phyloP scores from a whole-genome alignment of 2,797 vertebrate genomes.

The Neostethus bicornis region DNA sequence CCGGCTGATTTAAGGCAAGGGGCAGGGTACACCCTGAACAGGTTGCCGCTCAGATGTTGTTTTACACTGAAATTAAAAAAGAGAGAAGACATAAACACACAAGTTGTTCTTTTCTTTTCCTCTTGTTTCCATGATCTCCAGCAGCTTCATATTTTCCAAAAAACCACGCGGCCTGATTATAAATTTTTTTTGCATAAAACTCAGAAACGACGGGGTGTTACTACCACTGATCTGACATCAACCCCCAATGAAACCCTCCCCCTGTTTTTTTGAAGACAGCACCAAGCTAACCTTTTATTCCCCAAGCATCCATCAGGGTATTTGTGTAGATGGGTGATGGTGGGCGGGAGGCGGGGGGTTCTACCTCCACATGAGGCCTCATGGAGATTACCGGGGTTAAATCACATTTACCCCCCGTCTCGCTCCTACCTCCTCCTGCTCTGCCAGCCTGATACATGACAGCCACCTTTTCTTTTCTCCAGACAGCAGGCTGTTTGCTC shows the following conservation, averaged over 20 bases:
- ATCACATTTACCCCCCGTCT: constrained; percentile 60
- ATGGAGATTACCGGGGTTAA: constrained; percentile 69
- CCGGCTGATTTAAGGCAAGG: no score
- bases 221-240: constrained; percentile 61
- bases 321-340: constrained; percentile 41
- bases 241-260: constrained; percentile 31
- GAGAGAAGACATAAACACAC: no score
- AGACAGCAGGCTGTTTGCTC: constrained; percentile 72
- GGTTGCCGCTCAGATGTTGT: no score
- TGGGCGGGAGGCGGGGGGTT: no score
- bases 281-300: constrained; percentile 63
- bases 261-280: constrained; percentile 39
- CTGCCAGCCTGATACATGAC: constrained; percentile 63
- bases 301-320: constrained; percentile 29
- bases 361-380: constrained; percentile 55
- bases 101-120: constrained; percentile 17
- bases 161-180: constrained; percentile 14
- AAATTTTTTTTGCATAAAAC: constrained; percentile 19
- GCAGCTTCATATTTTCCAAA: constrained; percentile 6
- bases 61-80: constrained; percentile 28
- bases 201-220: constrained; percentile 57
- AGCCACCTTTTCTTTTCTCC: constrained; percentile 63
- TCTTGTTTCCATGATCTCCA: constrained; percentile 18
- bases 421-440: constrained; percentile 28
- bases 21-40: no score